phyloP scores from a whole-genome alignment of 2,888 invertebrate species.

The Callinectes sapidus region DNA sequence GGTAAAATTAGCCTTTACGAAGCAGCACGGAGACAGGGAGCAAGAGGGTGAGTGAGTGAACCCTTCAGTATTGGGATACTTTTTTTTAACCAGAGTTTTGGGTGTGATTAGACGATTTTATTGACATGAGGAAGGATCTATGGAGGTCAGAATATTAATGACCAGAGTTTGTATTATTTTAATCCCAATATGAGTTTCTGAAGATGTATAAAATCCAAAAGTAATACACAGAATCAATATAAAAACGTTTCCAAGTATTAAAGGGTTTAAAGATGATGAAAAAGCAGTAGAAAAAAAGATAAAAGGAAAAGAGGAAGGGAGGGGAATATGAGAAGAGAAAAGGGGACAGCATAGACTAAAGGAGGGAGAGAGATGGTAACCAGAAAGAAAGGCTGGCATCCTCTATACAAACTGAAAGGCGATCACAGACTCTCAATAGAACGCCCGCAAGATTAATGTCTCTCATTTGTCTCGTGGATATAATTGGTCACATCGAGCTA shows the following conservation, averaged over 20 bases:
- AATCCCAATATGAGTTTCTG: no score
- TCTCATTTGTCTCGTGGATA: background rate
- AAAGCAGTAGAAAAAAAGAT: background rate
- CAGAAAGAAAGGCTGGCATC: background rate
- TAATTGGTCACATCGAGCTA: background rate
- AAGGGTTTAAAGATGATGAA: background rate
- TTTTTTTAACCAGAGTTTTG: no score
- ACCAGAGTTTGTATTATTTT: no score
- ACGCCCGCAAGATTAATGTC: background rate
- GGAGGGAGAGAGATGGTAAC: background rate
- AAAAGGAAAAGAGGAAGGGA: background rate
- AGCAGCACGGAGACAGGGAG: background rate
- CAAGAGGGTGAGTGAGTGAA: background rate
- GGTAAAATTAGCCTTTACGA: no score
- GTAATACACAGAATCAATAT: no score
- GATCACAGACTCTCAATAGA: background rate
- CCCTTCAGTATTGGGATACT: no score
- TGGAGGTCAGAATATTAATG: no score
- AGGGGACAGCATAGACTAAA: background rate
- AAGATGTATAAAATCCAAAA: no score
- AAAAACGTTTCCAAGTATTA: background rate
- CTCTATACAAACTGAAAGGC: background rate
- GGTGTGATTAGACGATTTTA: no score
- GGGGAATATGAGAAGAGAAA: background rate
- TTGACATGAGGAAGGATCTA: no score